Evolutionary conservation across 2,888 invertebrate species (phyloP).

Genomic region (Cerastoderma edule): DNA sequence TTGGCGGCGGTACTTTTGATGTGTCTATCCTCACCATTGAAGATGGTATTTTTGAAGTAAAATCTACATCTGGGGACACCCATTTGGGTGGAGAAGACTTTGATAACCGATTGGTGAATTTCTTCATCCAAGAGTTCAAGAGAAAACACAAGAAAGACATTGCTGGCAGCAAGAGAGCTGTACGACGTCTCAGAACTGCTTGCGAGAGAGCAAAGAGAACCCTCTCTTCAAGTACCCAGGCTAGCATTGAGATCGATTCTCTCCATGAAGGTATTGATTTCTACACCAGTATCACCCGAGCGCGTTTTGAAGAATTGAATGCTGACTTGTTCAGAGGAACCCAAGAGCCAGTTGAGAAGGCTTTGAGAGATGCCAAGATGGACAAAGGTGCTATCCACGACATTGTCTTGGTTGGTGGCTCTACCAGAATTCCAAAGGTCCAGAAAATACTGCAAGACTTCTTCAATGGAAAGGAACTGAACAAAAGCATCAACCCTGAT

Average conservation of each 20-base stretch:
- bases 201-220: slow-evolving; percentile 89
- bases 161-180: slow-evolving; percentile 91
- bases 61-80: slow-evolving; percentile 98
- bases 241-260: slow-evolving; percentile 95
- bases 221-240: slow-evolving; percentile 86
- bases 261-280: slow-evolving; percentile 95
- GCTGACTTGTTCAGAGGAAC: slow-evolving; percentile 98
- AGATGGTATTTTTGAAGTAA: slow-evolving; percentile 96
- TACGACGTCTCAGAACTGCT: slow-evolving; percentile 95
- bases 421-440: slow-evolving; percentile 98
- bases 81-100: slow-evolving; percentile 95
- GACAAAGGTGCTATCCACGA: slow-evolving; percentile 91
- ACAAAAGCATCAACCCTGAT: slow-evolving; percentile 84
- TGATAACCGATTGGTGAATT: slow-evolving; percentile 84
- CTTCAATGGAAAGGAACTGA: slow-evolving; percentile 84
- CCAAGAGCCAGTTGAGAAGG: slow-evolving; percentile 98
- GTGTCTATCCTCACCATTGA: slow-evolving; percentile 97
- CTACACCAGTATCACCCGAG: slow-evolving; percentile 97
- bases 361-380: slow-evolving; percentile 95
- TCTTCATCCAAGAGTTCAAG: slow-evolving; percentile 83
- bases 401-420: slow-evolving; percentile 92
- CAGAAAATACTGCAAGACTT: slow-evolving; percentile 94
- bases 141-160: slow-evolving; percentile 84
- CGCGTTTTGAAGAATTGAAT: slow-evolving; percentile 97
- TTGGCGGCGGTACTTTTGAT: slow-evolving; percentile 96